Base-by-base conservation (phyloP, 2,113 vertebrate genomes). In the Lathamus discolor region DNA sequence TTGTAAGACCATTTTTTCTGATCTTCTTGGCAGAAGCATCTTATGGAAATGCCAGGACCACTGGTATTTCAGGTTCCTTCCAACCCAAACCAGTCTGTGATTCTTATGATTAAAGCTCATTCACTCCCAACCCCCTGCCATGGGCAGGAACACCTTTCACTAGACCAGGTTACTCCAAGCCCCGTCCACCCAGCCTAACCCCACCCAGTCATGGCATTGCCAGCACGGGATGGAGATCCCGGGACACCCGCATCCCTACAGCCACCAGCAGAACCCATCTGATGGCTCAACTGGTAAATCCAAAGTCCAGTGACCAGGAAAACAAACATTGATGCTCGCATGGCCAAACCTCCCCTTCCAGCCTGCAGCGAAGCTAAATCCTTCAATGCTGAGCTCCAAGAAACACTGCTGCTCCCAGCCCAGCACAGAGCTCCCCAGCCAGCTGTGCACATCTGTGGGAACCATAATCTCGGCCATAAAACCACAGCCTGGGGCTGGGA, bases 331-430 rank as follows among this genome's bases (percentile, higher is more conserved):
- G 7, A 11, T 28, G 29, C 2, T 48, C 35, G 13, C 3, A 1
- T 15, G 16, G 29, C 73, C 17, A 39, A 76, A 49, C 11, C 41
- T 59, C 33, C 73, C 7, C 31, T 33, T 8, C 2, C 17, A 61
- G 52, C 43, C 52, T 22, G 23, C 54, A 57, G 43, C 8, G 39
- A 72, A 72, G 33, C 52, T 22, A 15, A 84, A 39, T 39, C 52
- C 67, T 20, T 33, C 59, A 67, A 35, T 2, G 3, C 22, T 0
- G 0, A 55, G 70, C 46, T 39, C 44, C 4, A 3, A 59, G 33
- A 33, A 59, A 9, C 0, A 0, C 1, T 0, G 17, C 17, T 74
- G 44, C 8, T 17, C 8, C 33, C 8, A 1, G 54, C n/a, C 44
- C 68, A 70, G 31, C 54, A 24, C 5, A 29, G 51, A 48, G 90